Conservation (phyloP, 2,113 vertebrate genomes). For the Rhinoptilus africanus region DNA sequence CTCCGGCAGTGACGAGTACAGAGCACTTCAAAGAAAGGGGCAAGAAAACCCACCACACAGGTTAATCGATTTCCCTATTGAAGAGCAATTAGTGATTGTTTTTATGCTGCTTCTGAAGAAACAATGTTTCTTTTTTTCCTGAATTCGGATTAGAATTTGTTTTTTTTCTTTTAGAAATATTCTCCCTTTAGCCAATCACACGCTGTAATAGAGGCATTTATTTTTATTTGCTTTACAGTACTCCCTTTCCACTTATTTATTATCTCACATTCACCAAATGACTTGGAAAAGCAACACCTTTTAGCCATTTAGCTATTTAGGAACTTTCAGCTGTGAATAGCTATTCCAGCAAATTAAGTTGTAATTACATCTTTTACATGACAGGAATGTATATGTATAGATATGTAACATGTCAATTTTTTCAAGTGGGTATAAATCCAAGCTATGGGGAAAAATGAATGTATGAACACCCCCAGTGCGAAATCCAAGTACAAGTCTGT, state of each 20-base stretch:
- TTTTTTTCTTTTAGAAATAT: neutral
- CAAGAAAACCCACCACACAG: neutral
- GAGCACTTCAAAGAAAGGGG: neutral
- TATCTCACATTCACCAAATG: neutral
- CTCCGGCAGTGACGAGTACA: neutral
- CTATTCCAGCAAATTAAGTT: neutral
- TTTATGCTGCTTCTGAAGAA: neutral
- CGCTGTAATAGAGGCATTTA: neutral
- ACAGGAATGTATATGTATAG: neutral
- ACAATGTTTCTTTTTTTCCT: neutral
- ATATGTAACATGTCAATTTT: neutral
- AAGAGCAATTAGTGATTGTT: neutral
- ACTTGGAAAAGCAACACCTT: neutral
- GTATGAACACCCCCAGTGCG: neutral
- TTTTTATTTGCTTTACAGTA: neutral
- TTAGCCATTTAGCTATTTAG: neutral
- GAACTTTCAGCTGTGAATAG: neutral
- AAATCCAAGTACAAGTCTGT: neutral
- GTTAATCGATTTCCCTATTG: accelerated
- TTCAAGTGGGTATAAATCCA: neutral
- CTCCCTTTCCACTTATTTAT: neutral
- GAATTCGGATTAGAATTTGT: neutral
- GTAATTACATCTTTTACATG: neutral
- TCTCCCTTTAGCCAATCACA: neutral
- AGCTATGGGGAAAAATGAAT: neutral